Evolutionary conservation across 1,140 invertebrate genomes (phyloP), one percentile per base, ranked within the genome.

Genomic region (Sarcophaga peregrina): DNA sequence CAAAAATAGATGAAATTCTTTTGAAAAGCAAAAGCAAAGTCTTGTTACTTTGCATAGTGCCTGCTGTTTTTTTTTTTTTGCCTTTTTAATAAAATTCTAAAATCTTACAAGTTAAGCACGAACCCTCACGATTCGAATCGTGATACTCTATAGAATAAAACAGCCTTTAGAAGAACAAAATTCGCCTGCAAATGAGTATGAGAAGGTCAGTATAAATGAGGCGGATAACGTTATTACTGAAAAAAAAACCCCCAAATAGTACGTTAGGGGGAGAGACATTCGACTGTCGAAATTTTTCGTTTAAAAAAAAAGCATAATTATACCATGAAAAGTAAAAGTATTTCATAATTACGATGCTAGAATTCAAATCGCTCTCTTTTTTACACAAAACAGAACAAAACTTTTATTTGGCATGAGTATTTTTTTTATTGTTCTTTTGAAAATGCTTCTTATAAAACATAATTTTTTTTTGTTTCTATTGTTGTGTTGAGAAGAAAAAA

Each of bases 91-190:
- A 52, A 52, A 78, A 78, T 78, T 47, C 47, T 50, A 20, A 78
- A 78, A 52, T 78, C 75, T 78, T 50, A 78, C 75, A 78, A 78
- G 75, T 78, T 78, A 78, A 78, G 75, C 75, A 78, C 48, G 47
- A 17, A 52, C 47, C n/a, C 74, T 76, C 13, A 75, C 17, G 46
- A 47, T n/a, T 47, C 8, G 17, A 47, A 46, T 11, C 0, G 25
- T 48, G 45, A 76, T 0, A 13, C 1, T 47, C 45, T 46, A 47
- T 17, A 76, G 0, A 76, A 76, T 8, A 76, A 76, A 46, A n/a
- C n/a, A 76, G 74, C 74, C 47, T 47, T 76, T 58, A 25, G 17
- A 20, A 68, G 7, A 68, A 17, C 17, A 68, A 20, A 68, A 9
- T 68, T 20, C 17, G 10, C 17, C 20, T 25, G 13, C 17, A 46